A percentile compares a stretch with the other conserved stretches of the same genome.
These are phyloP conservation scores for Ostrea edulis DNA, from an alignment of 1,140 invertebrate species.

Conservation along the genomic window DNA sequence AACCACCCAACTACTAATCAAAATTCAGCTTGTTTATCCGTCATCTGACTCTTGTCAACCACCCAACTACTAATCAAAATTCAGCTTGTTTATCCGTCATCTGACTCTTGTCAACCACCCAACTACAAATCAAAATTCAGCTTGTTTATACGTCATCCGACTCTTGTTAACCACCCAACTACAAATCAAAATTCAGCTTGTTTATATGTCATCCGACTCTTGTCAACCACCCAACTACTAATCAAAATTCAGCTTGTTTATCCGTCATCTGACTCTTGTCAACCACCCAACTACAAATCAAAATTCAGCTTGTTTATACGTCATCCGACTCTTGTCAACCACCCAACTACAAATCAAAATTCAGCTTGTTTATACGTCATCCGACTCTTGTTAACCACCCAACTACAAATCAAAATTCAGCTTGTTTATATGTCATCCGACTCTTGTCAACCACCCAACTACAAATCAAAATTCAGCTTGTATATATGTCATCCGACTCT, in stretches of 20 bases:
- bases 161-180: constrained; percentile 74
- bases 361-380: constrained; percentile 81
- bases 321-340: constrained; percentile 73
- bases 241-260: constrained; percentile 80
- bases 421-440: constrained; percentile 80
- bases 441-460: constrained; percentile 74
- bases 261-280: constrained; percentile 77
- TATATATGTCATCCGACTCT: constrained; percentile 78
- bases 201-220: constrained; percentile 78
- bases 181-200: constrained; percentile 79
- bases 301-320: constrained; percentile 81
- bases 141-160: constrained; percentile 80
- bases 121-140: constrained; percentile 77
- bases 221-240: constrained; percentile 74
- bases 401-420: constrained; percentile 77
- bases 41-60: constrained; percentile 73
- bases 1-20: constrained; percentile 71
- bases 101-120: constrained; percentile 72
- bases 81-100: constrained; percentile 81
- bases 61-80: constrained; percentile 75
- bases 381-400: constrained; percentile 72
- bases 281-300: constrained; percentile 71
- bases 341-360: constrained; percentile 75
- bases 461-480: constrained; percentile 79
- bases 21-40: constrained; percentile 81